Evolutionary conservation across 37 sponge, comb jelly and placozoan species (phyloP), one percentile per base, ranked within the genome.

Genomic region (Spongia lamella): DNA sequence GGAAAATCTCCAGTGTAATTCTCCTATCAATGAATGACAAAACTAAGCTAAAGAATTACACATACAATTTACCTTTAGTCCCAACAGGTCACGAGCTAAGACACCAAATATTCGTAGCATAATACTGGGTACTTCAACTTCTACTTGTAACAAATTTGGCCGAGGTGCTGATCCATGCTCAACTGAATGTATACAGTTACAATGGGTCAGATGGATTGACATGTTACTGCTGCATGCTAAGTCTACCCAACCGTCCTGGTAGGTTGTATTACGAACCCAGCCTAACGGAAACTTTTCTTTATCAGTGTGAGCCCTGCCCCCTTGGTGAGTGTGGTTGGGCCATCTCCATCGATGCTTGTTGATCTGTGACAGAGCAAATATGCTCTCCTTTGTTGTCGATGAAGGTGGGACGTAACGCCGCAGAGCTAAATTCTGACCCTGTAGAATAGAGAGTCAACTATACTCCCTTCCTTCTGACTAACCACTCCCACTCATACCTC

Each of bases 201-300:
- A 4, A 39, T 90, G 84, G 14, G 63, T 50, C 9, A 84, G 67
- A 22, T 34, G 43, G n/a, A 90, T 70, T 26, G 78, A 51, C 37
- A 90, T 70, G 17, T 20, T 53, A 2, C 72, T 67, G 7, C 90
- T 85, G 77, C 82, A 84, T 49, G 71, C 85, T 14, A 90, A 17
- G 69, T 90, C 90, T n/a, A 90, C 9, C 90, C 90, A 90, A 15
- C 90, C 90, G 77, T 72, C 67, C 56, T 84, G 68, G 56, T 76
- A 77, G 11, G 22, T 53, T 27, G 90, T 90, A 20, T 26, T 64
- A 0, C 37, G 58, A 31, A 85, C 31, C 40, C 37, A 77, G 1
- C 90, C 90, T 75, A 84, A 72, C 40, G 90, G 90, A 33, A 84
- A 85, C 1, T 2, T 26, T 52, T 84, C 86, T 5, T 62, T 35